A percentile compares a stretch with the other conserved stretches of the same genome.
phyloP scores from a whole-genome alignment of 2,113 vertebrate species.

The Podocnemis expansa region DNA sequence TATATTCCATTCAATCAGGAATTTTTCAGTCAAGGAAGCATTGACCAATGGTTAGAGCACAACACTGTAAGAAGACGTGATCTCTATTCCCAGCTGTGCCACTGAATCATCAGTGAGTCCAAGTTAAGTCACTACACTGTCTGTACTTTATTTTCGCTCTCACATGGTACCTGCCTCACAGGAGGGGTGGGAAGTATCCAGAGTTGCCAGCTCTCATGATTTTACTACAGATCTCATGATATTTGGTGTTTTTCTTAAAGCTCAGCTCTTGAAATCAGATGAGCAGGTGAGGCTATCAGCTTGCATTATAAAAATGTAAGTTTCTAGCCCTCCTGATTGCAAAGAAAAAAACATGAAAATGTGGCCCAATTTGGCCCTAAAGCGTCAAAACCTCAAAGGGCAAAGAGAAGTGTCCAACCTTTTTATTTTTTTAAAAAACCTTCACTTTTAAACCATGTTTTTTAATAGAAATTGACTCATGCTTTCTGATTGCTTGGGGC shows the following conservation, averaged over 20 bases:
- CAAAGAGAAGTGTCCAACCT: not conserved
- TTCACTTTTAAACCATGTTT: not conserved
- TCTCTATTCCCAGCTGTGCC: not conserved
- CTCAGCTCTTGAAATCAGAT: not conserved
- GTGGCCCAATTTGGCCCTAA: not conserved
- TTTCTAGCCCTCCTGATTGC: not conserved
- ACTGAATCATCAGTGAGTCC: not conserved
- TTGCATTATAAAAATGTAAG: not conserved
- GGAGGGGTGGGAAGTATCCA: not conserved
- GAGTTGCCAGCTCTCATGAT: not conserved
- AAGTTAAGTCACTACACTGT: not conserved
- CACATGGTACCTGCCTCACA: not conserved
- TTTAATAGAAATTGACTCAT: not conserved
- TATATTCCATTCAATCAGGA: not conserved
- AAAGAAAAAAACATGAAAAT: not conserved
- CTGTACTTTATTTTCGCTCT: not conserved
- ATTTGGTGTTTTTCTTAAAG: not conserved
- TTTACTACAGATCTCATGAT: not conserved
- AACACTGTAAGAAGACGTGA: not conserved
- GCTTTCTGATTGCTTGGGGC: not conserved
- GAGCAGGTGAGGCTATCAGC: not conserved
- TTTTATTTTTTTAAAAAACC: not conserved
- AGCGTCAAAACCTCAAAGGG: not conserved
- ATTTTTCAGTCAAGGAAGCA: not conserved
- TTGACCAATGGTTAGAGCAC: not conserved